Conservation (phyloP, 1,140 invertebrate genomes). For the Drosophila neocordata region DNA sequence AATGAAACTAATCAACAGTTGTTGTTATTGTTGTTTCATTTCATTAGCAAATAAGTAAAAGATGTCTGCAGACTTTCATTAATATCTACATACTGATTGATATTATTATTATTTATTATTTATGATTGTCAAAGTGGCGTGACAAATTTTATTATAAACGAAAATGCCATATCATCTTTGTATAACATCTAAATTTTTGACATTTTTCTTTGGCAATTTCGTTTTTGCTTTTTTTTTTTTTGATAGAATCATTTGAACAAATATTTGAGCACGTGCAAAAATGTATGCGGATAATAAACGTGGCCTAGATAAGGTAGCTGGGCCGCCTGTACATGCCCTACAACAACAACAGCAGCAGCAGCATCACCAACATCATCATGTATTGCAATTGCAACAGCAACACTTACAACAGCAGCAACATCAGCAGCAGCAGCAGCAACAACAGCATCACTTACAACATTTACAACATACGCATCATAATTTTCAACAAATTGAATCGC, state of each 20-base stretch:
- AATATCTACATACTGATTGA: slow-evolving; percentile 53
- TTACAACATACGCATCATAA: slow-evolving; percentile 76
- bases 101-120: slow-evolving; percentile 45
- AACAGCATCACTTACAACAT: slow-evolving; percentile 73
- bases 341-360: slow-evolving; percentile 59
- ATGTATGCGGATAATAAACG: slow-evolving; percentile 78
- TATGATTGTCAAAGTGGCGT: slow-evolving; percentile 35
- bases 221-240: slow-evolving; percentile 51
- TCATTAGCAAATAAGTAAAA: slow-evolving; percentile 62
- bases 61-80: slow-evolving; percentile 73
- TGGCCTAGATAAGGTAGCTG: slow-evolving; percentile 72
- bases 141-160: slow-evolving; percentile 26
- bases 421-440: slow-evolving; percentile 61
- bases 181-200: not conserved
- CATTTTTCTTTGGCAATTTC: too few species aligned
- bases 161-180: slow-evolving; percentile 49
- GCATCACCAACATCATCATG: slow-evolving; percentile 63
- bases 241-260: slow-evolving; percentile 59
- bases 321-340: slow-evolving; percentile 52
- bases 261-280: slow-evolving; percentile 73
- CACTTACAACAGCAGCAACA: slow-evolving; percentile 59
- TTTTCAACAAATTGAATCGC: slow-evolving; percentile 60
- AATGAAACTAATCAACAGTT: slow-evolving; percentile 59
- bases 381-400: slow-evolving; percentile 64
- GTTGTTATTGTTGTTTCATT: slow-evolving; percentile 47